Conservation (phyloP, 35 echinoderm and acorn worm genomes). For the Heliocidaris erythrogramma region DNA sequence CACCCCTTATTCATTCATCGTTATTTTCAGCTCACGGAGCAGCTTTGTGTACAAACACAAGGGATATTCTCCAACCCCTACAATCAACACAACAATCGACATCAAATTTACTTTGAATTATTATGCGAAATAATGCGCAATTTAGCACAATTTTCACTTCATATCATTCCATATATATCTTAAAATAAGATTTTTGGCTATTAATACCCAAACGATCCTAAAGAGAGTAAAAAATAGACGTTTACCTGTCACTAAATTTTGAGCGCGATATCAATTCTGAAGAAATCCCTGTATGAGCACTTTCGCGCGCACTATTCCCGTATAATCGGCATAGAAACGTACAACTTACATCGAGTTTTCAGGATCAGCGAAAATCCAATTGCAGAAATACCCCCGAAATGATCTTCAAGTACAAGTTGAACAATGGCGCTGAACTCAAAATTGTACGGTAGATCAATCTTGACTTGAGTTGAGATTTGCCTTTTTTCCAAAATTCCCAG, state of each 20-base stretch:
- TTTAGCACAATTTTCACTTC: background rate
- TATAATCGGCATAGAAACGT: too few species aligned
- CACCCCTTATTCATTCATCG: background rate
- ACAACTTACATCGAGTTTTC: too few species aligned
- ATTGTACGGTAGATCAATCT: background rate
- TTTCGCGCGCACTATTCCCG: background rate
- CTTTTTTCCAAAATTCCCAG: too few species aligned
- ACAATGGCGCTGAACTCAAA: background rate
- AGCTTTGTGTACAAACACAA: background rate
- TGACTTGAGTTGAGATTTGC: too few species aligned
- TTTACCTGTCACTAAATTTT: background rate
- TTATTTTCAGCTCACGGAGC: background rate
- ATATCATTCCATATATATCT: background rate
- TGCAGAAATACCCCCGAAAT: background rate
- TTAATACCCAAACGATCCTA: background rate
- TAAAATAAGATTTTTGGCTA: background rate
- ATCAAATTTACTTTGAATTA: background rate
- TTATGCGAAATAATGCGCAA: background rate
- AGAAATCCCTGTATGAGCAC: background rate
- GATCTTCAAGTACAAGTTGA: too few species aligned
- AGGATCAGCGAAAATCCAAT: background rate
- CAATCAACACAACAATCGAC: background rate
- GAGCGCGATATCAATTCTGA: background rate
- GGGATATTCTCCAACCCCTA: background rate
- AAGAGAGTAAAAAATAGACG: background rate